Base-by-base conservation (phyloP, 2,888 invertebrate species). In the Spilosoma lubricipeda region DNA sequence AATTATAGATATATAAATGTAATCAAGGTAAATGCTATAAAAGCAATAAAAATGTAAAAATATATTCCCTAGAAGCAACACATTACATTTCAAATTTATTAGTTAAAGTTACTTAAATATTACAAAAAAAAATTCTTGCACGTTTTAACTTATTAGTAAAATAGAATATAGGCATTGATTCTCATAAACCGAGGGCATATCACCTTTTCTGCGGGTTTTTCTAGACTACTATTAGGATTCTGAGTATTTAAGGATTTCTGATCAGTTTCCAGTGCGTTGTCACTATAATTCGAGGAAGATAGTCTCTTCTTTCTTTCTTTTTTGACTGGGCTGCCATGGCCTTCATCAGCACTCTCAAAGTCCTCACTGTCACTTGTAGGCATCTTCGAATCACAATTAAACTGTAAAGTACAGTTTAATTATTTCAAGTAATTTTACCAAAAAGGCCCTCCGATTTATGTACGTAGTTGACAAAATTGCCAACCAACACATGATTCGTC, bases 331-430 rank as follows among this genome's bases (percentile, higher is more conserved):
- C 82, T 90, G 27, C 90, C 92, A 30, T 93, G 93, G 52, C 97
- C 97, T 87, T 98, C 98, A 85, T 98, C 97, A 8, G 98, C 98
- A 93, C 98, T 98, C 91, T 97, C 97, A 89, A 97, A 98, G 87
- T 96, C 97, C 86, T 97, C 98, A 91, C 97, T 97, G 80, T 97
- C 98, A 81, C 97, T 97, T 56, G 97, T 96, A 86, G 97, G 96
- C 97, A 97, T 97, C 80, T 20, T 84, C 56, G 27, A 48, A 67
- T 52, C 33, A 42, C 18, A 8, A 56, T n/a, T 39, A 68, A 8
- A 9, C 11, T 63, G 42, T 59, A 33, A 33, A 33, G 33, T 33
- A 33, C 33, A 27, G 15, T 18, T 18, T 30, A 27, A 0, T 36
- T 7, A 4, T 33, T 63, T 63, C 30, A 30, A 63, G 15, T 3